phyloP scores from a whole-genome alignment of 2,888 invertebrate genomes.

The Drosophila sordidula region DNA sequence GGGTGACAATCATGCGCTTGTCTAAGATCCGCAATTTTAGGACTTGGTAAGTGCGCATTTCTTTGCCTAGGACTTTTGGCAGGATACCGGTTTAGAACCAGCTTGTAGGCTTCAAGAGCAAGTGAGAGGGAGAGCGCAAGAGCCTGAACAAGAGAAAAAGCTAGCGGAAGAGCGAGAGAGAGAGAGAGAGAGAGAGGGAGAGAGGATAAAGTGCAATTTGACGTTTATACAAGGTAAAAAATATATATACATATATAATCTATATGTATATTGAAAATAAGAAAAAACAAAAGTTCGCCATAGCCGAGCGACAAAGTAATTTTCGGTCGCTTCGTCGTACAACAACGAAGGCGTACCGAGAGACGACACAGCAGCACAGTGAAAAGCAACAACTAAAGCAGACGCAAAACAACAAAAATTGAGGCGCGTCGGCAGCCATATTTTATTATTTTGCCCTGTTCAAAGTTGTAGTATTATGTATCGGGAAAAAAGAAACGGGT shows the following conservation, averaged over 20 bases:
- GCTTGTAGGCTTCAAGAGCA: constrained; percentile 14
- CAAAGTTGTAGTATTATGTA: constrained; percentile 31
- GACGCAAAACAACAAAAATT: constrained; percentile 47
- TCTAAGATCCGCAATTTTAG: constrained; percentile 41
- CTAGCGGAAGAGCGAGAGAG: background rate
- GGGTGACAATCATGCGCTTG: constrained; percentile 3
- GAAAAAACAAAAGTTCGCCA: constrained; percentile 41
- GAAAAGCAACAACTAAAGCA: constrained; percentile 63
- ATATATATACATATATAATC: constrained; percentile 12
- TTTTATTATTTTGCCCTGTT: constrained; percentile 16
- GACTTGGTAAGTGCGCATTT: constrained; percentile 9
- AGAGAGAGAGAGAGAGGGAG: constrained; percentile 5
- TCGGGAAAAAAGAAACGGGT: constrained; percentile 31
- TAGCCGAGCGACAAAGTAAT: constrained; percentile 33
- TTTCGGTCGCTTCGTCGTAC: constrained; percentile 35
- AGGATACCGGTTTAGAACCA: constrained; percentile 70
- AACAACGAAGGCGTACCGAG: constrained; percentile 60
- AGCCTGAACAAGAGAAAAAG: constrained; percentile 5
- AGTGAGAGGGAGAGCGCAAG: constrained; percentile 4
- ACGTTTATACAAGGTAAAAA: constrained; percentile 28
- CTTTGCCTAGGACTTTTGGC: constrained; percentile 46
- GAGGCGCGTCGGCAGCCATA: constrained; percentile 59
- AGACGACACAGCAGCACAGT: constrained; percentile 68
- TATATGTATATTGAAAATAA: constrained; percentile 11
- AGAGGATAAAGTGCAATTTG: background rate